These are phyloP conservation scores for Hypotaenidia okinawae DNA, from an alignment of 2,797 vertebrate genomes.

Conservation along the genomic window DNA sequence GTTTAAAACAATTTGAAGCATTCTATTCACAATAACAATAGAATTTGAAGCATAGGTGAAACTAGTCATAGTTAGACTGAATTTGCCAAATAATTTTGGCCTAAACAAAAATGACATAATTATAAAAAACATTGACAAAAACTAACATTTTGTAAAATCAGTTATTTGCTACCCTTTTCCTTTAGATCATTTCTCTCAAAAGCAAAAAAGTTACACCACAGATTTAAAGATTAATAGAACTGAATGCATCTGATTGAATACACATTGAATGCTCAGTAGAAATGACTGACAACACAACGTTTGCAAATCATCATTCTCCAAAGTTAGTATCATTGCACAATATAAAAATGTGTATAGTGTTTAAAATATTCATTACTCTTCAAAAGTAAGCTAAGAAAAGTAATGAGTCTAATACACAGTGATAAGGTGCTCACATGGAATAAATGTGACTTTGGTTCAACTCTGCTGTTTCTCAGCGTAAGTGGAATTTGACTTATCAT, in stretches of 20 bases:
- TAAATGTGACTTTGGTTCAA: not conserved
- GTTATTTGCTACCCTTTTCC: not conserved
- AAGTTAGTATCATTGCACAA: not conserved
- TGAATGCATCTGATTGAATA: not conserved
- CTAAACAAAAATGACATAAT: not conserved
- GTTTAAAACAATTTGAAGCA: not conserved
- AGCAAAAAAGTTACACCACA: not conserved
- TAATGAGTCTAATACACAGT: not conserved
- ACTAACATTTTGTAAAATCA: fast-evolving
- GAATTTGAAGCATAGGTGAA: not conserved
- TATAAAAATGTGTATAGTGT: not conserved
- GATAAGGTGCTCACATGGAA: not conserved
- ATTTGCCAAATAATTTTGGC: not conserved
- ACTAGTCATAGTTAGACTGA: not conserved
- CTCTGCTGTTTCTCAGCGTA: not conserved
- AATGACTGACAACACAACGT: not conserved
- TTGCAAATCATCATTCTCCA: not conserved
- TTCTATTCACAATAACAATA: not conserved
- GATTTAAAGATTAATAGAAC: not conserved
- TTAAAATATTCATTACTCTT: not conserved
- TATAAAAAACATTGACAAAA: not conserved
- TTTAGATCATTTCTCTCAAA: not conserved
- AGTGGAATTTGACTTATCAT: not conserved
- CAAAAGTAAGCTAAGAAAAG: not conserved
- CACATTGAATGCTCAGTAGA: not conserved